phyloP scores from a whole-genome alignment of 1,140 invertebrate genomes.

The Rhysida immarginata region DNA sequence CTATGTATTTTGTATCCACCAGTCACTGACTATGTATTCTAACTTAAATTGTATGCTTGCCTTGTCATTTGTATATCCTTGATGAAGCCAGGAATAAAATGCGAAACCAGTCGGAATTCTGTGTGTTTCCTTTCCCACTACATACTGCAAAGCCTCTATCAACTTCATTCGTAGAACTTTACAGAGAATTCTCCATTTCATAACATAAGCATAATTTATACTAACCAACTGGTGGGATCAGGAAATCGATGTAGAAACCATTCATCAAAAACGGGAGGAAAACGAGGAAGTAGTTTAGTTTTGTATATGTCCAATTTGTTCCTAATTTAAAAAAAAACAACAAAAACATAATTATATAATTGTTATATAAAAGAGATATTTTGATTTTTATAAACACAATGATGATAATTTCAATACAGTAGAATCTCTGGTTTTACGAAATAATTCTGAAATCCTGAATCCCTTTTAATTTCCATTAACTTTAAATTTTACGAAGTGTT shows the following conservation, averaged over 20 bases:
- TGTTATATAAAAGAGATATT: too few relatives aligned
- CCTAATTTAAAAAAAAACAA: constrained; percentile 13
- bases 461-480: too few relatives aligned
- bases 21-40: too few relatives aligned
- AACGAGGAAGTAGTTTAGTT: constrained; percentile 48
- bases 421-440: too few relatives aligned
- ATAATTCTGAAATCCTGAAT: too few relatives aligned
- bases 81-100: background rate
- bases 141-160: background rate
- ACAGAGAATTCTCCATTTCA: constrained; percentile 7
- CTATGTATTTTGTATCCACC: too few relatives aligned
- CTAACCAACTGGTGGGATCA: constrained; percentile 74
- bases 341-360: background rate
- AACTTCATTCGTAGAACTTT: constrained; percentile 5
- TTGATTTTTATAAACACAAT: too few relatives aligned
- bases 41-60: too few relatives aligned
- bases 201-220: constrained; percentile 9
- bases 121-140: too few relatives aligned
- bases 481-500: too few relatives aligned
- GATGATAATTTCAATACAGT: too few relatives aligned
- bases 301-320: constrained; percentile 55
- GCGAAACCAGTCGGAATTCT: too few relatives aligned
- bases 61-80: background rate
- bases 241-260: constrained; percentile 81
- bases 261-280: constrained; percentile 73